Evolutionary conservation across 2,888 invertebrate genomes (phyloP), one percentile per base, ranked within the genome.

Genomic region (Drosophila tripunctata): DNA sequence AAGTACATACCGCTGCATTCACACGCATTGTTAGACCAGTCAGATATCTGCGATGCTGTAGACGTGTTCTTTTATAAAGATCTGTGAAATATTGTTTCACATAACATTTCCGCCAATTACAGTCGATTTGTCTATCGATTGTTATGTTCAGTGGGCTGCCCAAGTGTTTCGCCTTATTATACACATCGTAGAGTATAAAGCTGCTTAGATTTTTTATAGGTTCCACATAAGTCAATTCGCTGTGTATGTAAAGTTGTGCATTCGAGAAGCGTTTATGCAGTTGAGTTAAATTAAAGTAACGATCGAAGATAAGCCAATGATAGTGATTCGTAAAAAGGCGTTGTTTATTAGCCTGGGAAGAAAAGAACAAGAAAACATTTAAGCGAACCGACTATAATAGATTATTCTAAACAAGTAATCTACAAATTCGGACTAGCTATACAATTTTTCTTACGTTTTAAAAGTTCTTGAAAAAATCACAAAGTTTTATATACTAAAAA

Each of bases 91-190:
- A 87, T 7, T 77, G 67, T 4, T 31, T 31, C 0, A 70, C 58
- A 1, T 51, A 12, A 19, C 90, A 90, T 2, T 24, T 4, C 0
- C 3, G 15, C 0, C 2, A 24, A 40, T 56, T 61, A 54, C 90
- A 90, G 1, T 27, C 45, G 1, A 90, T 55, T 55, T 85, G 70
- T 33, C 72, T 75, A 55, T 90, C 88, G 0, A 73, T 47, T 0
- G 90, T 91, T 10, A 90, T 73, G 67, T 91, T 91, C 0, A 91
- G 57, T 12, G 74, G 69, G 0, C 87, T 89, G 1, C 91, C 91
- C 14, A 89, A 45, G 12, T 79, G 75, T 10, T 75, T 76, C 0
- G 90, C 92, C 62, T 91, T 90, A 30, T 91, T 91, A 45, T 90
- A 90, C 3, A 91, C 63, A 79, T 92, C 92, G 40, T 87, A 90